These are phyloP conservation scores for Lepus oiostolus DNA, from an alignment of 2,797 vertebrate species.

Conservation along the genomic window DNA sequence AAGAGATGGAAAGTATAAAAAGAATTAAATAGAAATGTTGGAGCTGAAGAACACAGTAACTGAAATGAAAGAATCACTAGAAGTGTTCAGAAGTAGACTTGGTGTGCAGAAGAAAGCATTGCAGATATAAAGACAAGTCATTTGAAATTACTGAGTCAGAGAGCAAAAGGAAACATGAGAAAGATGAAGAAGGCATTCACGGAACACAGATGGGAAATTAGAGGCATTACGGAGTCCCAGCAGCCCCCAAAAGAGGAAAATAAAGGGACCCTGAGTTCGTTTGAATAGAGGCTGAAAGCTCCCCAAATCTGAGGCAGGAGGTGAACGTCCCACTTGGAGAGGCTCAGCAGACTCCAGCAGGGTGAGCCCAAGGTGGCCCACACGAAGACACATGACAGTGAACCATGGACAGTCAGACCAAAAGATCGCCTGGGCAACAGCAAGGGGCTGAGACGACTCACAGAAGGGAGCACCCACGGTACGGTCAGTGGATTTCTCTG, in stretches of 20 bases:
- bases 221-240: background rate
- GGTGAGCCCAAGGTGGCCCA: background rate
- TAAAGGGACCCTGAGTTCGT: background rate
- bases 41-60: background rate
- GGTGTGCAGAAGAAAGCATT: background rate
- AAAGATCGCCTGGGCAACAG: background rate
- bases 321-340: background rate
- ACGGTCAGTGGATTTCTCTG: background rate
- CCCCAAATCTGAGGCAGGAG: background rate
- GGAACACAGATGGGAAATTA: background rate
- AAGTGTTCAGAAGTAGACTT: background rate
- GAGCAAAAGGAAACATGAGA: background rate
- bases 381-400: no score
- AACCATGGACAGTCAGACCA: background rate
- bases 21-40: background rate
- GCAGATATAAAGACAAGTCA: background rate
- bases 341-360: no score
- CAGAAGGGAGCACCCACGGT: background rate
- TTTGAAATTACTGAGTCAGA: background rate
- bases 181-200: background rate
- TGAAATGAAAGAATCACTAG: background rate
- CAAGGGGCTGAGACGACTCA: background rate
- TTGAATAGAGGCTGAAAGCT: background rate
- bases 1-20: background rate
- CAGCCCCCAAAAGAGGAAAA: background rate